phyloP scores from a whole-genome alignment of 2,797 vertebrate genomes.

The Danio choprae region DNA sequence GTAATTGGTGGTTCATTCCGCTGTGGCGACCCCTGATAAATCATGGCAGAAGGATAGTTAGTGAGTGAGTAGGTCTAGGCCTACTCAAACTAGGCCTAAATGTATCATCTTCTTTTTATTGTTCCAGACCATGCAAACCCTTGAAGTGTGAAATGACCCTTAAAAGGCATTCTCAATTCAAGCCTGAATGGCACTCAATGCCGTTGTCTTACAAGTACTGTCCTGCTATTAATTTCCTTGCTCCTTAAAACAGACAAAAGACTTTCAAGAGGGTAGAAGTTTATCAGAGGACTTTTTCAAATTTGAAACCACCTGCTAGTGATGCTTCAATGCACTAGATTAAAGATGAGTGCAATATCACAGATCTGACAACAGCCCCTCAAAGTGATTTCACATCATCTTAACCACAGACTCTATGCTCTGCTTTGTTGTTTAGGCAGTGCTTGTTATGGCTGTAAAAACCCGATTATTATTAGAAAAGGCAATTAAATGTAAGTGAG shows the following conservation, averaged over 20 bases:
- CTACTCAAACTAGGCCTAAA: no score
- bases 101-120: no score
- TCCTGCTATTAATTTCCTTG: not conserved
- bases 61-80: no score
- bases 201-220: not conserved
- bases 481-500: slow-evolving; percentile 79
- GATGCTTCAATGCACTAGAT: not conserved
- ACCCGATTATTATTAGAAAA: slow-evolving; percentile 70
- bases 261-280: not conserved
- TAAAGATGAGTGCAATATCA: slow-evolving; percentile 15
- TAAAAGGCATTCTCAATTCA: not conserved
- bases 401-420: slow-evolving; percentile 60
- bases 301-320: not conserved
- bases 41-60: no score
- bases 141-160: not conserved
- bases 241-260: not conserved
- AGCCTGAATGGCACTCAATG: not conserved
- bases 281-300: not conserved
- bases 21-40: no score
- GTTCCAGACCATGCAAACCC: no score
- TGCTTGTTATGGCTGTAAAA: slow-evolving; percentile 71
- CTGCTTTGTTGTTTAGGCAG: slow-evolving; percentile 65
- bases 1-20: no score
- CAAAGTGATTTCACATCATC: slow-evolving; percentile 51
- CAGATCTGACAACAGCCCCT: slow-evolving; percentile 22